Evolutionary conservation across 2,888 invertebrate species (phyloP).

Genomic region (Drosophila infuscata): DNA sequence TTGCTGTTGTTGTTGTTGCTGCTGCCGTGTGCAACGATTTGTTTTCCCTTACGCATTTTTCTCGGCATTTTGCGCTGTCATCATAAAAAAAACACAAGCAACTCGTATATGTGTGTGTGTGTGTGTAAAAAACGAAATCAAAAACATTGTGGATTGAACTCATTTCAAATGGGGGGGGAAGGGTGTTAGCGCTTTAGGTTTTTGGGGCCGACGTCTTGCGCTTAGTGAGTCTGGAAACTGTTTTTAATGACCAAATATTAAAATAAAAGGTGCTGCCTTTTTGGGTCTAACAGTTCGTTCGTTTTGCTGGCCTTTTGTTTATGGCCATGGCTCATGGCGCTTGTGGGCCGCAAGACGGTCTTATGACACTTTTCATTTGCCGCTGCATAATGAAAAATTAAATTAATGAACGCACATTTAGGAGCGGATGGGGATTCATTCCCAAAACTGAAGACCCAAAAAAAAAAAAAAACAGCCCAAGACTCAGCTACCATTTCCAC

Average conservation of each 20-base stretch:
- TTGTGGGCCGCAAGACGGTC: conserved; percentile 38
- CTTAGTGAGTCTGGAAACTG: conserved; percentile 56
- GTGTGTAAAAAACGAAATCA: conserved; percentile 36
- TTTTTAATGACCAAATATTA: conserved; percentile 77
- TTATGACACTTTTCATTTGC: conserved; percentile 74
- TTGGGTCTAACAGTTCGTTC: conserved; percentile 30
- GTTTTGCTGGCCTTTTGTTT: conserved; percentile 61
- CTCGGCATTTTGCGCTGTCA: conserved; percentile 51
- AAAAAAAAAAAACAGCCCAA: neutral
- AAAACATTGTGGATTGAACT: conserved; percentile 38
- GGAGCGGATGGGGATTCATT: conserved; percentile 47
- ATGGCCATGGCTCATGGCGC: conserved; percentile 46
- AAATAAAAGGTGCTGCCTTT: conserved; percentile 73
- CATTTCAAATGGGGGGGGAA: conserved; percentile 10
- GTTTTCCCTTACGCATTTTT: conserved; percentile 56
- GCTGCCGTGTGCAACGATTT: conserved; percentile 60
- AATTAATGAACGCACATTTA: conserved; percentile 77
- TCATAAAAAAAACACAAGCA: conserved; percentile 63
- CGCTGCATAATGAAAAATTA: conserved; percentile 74
- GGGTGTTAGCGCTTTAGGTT: conserved; percentile 10
- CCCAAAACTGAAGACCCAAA: conserved; percentile 12
- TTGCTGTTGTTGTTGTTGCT: conserved; percentile 13
- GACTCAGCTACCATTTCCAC: conserved; percentile 34
- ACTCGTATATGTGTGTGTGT: conserved; percentile 23
- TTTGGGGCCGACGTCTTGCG: conserved; percentile 29